phyloP scores from a whole-genome alignment of 37 sponge, comb jelly and placozoan species.

The Aplysina aerophoba region DNA sequence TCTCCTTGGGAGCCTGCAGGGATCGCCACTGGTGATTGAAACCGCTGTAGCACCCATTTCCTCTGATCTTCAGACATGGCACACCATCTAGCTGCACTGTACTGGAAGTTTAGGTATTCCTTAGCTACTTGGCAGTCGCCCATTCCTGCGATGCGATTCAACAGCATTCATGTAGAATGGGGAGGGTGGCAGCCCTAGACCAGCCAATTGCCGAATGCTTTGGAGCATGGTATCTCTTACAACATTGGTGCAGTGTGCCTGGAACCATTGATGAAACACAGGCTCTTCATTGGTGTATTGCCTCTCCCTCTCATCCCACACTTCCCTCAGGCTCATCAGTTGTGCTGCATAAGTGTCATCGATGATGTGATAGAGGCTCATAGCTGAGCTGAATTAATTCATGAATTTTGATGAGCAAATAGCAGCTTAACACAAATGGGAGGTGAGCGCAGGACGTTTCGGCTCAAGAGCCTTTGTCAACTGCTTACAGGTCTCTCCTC shows the following conservation, averaged over 20 bases:
- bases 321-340: not conserved
- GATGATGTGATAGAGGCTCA: too few species aligned
- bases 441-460: too few species aligned
- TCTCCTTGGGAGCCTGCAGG: not conserved
- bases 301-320: not conserved
- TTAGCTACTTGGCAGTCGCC: not conserved
- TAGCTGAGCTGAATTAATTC: too few species aligned
- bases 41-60: too few species aligned
- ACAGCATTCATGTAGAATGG: constrained; percentile 16
- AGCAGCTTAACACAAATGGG: too few species aligned
- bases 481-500: too few species aligned
- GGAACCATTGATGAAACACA: not conserved
- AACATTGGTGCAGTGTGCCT: not conserved
- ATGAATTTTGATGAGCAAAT: too few species aligned
- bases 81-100: not conserved
- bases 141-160: not conserved
- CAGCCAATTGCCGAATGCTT: not conserved
- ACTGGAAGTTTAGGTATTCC: not conserved
- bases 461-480: too few species aligned
- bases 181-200: not conserved
- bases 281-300: not conserved
- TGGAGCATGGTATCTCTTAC: not conserved
- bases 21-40: too few species aligned
- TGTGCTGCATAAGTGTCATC: too few species aligned
- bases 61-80: too few species aligned